Conservation (phyloP, 2,888 invertebrate species). For the Oxyteleia sp. region DNA sequence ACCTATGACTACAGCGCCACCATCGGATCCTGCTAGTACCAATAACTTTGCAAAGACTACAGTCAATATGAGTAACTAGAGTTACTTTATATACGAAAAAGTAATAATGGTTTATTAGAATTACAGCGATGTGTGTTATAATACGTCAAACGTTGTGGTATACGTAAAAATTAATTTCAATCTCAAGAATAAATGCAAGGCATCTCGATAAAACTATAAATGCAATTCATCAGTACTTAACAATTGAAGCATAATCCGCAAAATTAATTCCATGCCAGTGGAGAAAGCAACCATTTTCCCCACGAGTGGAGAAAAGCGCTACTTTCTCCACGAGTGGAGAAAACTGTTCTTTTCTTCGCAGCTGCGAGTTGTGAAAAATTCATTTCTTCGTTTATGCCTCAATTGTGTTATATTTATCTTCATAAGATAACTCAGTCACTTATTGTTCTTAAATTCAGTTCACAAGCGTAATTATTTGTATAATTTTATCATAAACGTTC, state of each 20-base stretch:
- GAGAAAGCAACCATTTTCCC: no score
- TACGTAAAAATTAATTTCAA: slow-evolving; percentile 30
- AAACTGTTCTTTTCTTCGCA: no score
- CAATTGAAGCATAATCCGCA: slow-evolving; percentile 4
- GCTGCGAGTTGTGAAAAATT: no score
- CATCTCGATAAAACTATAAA: slow-evolving; percentile 47
- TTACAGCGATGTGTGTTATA: no score
- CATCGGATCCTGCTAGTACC: no score
- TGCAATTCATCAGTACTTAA: slow-evolving; percentile 60
- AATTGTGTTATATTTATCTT: slow-evolving; percentile 28
- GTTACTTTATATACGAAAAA: slow-evolving; percentile 13
- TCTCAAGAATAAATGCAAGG: slow-evolving; percentile 60
- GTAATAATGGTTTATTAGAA: background rate
- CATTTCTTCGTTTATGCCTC: slow-evolving; percentile 17
- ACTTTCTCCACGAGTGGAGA: no score
- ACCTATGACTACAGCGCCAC: no score
- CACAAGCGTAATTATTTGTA: slow-evolving; percentile 36
- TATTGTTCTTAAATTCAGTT: slow-evolving; percentile 32
- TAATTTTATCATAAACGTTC: slow-evolving; percentile 18
- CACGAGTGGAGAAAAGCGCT: no score
- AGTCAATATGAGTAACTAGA: slow-evolving; percentile 41
- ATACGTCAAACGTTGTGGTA: no score
- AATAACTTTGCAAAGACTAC: no score
- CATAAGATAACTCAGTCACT: slow-evolving; percentile 54
- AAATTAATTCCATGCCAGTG: no score